Evolutionary conservation across 2,113 vertebrate genomes (phyloP).

Genomic region (Illadopsis cleaveri): DNA sequence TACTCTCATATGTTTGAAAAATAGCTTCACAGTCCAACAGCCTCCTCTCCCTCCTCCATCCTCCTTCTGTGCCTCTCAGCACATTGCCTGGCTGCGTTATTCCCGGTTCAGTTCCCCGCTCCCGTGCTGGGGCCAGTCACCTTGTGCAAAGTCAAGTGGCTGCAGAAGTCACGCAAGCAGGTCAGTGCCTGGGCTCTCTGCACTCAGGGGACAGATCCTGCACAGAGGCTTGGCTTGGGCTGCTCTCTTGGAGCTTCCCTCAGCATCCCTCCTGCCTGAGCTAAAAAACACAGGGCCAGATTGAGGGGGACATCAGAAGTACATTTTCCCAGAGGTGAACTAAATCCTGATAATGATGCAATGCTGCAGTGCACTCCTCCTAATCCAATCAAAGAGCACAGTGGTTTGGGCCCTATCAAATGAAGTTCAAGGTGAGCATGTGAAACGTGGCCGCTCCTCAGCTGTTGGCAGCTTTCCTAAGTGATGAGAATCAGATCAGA

Average conservation of each 20-base stretch:
- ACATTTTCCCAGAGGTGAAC: not conserved
- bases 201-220: not conserved
- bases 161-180: not conserved
- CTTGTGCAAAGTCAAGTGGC: not conserved
- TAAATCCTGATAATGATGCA: slow-evolving; percentile 28
- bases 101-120: not conserved
- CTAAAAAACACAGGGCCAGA: not conserved
- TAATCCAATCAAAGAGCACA: not conserved
- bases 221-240: not conserved
- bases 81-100: not conserved
- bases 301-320: not conserved
- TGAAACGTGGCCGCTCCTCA: not conserved
- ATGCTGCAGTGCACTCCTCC: not conserved
- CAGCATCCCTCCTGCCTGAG: not conserved
- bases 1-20: slow-evolving; percentile 48
- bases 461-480: slow-evolving; percentile 55
- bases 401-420: slow-evolving; percentile 11
- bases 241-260: not conserved
- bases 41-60: not conserved
- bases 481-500: not conserved
- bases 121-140: not conserved
- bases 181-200: not conserved
- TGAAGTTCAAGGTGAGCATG: slow-evolving; percentile 37
- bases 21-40: slow-evolving; percentile 1
- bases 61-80: not conserved